Conservation (phyloP, 2,797 vertebrate genomes). For the Luscinia megarhynchos region DNA sequence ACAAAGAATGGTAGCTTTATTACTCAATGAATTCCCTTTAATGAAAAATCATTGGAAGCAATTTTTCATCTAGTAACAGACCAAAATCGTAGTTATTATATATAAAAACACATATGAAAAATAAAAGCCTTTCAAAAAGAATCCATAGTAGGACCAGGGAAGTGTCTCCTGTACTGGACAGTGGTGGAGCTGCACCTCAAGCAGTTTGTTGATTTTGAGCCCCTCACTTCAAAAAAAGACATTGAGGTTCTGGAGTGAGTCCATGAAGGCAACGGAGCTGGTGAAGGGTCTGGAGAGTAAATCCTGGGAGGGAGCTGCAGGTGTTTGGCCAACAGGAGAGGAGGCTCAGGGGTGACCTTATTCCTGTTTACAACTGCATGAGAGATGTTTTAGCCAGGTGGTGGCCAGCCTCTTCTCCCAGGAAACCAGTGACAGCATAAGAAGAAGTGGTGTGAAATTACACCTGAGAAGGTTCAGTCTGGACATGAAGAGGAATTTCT, state of each 20-base stretch:
- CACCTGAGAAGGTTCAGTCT: too few relatives aligned
- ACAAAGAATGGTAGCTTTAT: neutral
- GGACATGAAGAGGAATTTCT: neutral
- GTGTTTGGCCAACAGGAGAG: neutral
- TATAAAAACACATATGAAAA: neutral
- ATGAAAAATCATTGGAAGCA: neutral
- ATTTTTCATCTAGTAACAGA: neutral
- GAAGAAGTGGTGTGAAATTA: neutral
- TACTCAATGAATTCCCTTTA: neutral
- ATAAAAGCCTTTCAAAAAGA: neutral
- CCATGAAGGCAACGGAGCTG: neutral
- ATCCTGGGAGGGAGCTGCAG: neutral
- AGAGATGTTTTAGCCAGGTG: too few relatives aligned
- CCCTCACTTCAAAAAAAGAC: neutral
- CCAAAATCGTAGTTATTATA: neutral
- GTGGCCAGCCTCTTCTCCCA: too few relatives aligned
- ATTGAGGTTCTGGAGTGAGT: neutral
- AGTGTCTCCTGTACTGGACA: neutral
- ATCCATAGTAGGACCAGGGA: neutral
- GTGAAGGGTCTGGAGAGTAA: neutral
- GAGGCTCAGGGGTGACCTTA: too few relatives aligned
- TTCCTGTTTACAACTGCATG: too few relatives aligned
- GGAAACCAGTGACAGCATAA: neutral
- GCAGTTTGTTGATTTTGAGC: neutral
- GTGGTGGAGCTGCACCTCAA: neutral